Conservation (phyloP, 92 coral and sea anemone species). For the Parazoanthus atlanticus region DNA sequence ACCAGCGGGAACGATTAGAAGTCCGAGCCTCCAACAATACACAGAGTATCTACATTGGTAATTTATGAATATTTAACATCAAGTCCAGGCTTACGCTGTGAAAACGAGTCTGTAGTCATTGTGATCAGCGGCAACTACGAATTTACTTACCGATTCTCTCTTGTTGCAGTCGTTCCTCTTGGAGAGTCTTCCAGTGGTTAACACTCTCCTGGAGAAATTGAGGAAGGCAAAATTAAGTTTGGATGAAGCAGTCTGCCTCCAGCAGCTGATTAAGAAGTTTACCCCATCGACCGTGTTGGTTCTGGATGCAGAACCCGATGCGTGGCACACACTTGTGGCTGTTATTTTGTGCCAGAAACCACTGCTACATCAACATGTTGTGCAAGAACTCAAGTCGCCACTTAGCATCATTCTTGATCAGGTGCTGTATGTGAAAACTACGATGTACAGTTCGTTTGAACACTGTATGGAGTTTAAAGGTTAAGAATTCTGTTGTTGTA, state of each 20-base stretch:
- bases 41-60: no score
- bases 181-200: conserved; percentile 18
- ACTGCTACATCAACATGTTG: conserved; percentile 36
- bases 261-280: conserved; percentile 67
- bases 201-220: conserved; percentile 9
- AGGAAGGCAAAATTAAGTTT: conserved; percentile 23
- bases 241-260: conserved; percentile 68
- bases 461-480: no score
- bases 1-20: no score
- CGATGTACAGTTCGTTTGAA: not conserved
- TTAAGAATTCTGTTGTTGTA: no score
- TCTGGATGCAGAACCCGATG: conserved; percentile 66
- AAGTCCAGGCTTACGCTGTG: no score
- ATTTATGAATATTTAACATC: no score
- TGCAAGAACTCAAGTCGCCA: conserved; percentile 69
- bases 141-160: not conserved
- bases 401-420: conserved; percentile 66
- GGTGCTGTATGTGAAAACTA: conserved; percentile 44
- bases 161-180: conserved; percentile 16
- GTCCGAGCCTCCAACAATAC: no score
- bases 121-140: no score
- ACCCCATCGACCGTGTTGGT: conserved; percentile 63
- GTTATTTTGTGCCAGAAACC: conserved; percentile 49
- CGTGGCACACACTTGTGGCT: conserved; percentile 59
- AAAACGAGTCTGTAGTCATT: no score